Base-by-base conservation (phyloP, 2,797 vertebrate species). In the Microctenopoma steveboyesi region DNA sequence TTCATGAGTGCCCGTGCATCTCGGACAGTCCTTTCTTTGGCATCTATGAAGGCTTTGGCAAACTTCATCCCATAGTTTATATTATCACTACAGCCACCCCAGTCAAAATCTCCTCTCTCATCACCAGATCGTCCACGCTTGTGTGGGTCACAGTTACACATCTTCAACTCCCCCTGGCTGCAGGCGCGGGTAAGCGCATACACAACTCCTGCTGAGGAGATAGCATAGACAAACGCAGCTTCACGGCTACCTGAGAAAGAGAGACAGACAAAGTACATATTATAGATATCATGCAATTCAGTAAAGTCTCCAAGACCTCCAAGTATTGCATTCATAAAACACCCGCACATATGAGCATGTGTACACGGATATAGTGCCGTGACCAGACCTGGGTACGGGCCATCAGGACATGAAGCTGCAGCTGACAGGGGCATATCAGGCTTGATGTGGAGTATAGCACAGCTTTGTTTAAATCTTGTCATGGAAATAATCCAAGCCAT, bases 61-160 rank as follows among this genome's bases (percentile, higher is more conserved):
- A 99, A 99, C 69, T 95, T 96, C 67, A 98, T 96, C 13, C 97
- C 98, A 0, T 99, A 99, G 92, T 97, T 96, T 87, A 99, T 97
- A 82, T 99, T 97, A 92, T 99, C 98, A 2, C 98, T 99, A 83
- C 98, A 99, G 87, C 98, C 98, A 0, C 97, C 98, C 98, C 98
- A 99, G 90, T 98, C 97, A 27, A 97, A 99, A 72, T 98, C 96
- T 49, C 98, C 97, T 40, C 94, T 92, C 5, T 94, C 93, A 5
- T 99, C 97, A 37, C 82, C 94, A 27, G 92, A 82, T 45, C 95
- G 94, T 49, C 97, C 98, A 1, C 96, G 95, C 81, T 97, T 98
- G 33, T 95, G 96, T 0, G 97, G 96, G 88, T 99, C 97, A 22
- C 98, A 99, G 92, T 94, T 94, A 51, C 98, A 99, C 0, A 88